Evolutionary conservation across 1,140 invertebrate species (phyloP), one percentile per base, ranked within the genome.

Genomic region (Drosophila murphyi): DNA sequence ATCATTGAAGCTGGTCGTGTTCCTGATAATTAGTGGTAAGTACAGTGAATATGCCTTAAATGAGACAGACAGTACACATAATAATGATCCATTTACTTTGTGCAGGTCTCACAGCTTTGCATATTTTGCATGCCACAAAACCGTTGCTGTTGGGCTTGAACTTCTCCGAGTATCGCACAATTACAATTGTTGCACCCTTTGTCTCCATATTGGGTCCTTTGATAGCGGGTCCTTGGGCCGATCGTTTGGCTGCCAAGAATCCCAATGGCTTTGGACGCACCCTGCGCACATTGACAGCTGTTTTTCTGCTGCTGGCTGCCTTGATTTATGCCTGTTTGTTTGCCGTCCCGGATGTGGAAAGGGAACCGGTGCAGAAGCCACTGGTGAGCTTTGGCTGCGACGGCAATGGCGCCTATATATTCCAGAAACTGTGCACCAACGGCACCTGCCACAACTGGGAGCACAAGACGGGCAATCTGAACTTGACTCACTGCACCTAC

Each of bases 101-200:
- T 54, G 3, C 35, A 97, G 96, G 95, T 65, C 92, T 97, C 76
- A 95, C 96, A 70, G 96, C 95, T 77, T 93, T 97, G 48, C 95
- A 96, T 76, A 95, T 96, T 8, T 96, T 96, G 88, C 94, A 97
- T 31, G 94, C 96, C 2, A 92, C 95, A 5, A 96, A 96, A 91
- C 97, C 97, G 93, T 92, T 94, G 59, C 90, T 94, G 35, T 92
- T 96, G 52, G 96, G 96, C 2, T 82, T 97, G 48, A 95, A 95
- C 43, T 93, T 94, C 65, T 93, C 94, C 8, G 96, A 97, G 85
- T 94, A 95, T 8, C 94, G 95, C 4, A 93, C 96, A 10, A 95
- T 97, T 68, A 96, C 96, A 37, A 95, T 96, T 41, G 93, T 96
- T 7, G 95, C 96, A 3, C 95, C 96, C 1, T 94, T 95, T 55